Conservation (phyloP, 2,797 vertebrate species). For the Hoplostethus mediterraneus region DNA sequence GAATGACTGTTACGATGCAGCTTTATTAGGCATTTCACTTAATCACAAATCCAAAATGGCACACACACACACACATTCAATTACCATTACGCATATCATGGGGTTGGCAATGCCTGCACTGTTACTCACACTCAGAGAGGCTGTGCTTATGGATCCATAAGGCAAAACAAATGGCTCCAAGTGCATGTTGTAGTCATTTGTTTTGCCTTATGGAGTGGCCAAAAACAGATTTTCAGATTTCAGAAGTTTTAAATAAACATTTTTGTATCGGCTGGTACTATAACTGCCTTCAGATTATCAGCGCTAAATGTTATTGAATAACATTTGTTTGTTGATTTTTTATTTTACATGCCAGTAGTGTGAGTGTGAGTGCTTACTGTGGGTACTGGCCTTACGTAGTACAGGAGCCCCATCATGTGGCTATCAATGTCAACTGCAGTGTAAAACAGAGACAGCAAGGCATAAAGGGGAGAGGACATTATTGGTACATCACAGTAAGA, state of each 20-base stretch:
- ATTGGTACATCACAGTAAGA: background rate
- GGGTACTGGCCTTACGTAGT: background rate
- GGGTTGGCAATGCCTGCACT: background rate
- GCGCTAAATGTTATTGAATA: background rate
- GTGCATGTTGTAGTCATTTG: too few species aligned
- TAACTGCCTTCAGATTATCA: constrained; percentile 1
- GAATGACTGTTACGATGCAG: background rate
- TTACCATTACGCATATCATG: constrained; percentile 1
- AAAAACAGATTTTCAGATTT: too few species aligned
- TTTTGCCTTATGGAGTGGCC: too few species aligned
- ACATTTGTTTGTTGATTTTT: background rate
- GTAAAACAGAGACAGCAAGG: background rate
- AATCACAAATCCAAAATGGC: constrained; percentile 8
- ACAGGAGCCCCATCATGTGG: constrained; percentile 62
- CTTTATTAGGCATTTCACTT: background rate
- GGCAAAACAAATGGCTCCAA: background rate
- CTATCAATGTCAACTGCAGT: constrained; percentile 31
- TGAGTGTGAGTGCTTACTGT: background rate
- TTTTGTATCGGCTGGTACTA: constrained; percentile 4
- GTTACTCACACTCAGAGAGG: background rate
- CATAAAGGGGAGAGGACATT: background rate
- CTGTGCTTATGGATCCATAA: background rate
- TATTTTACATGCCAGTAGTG: background rate
- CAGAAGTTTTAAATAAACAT: background rate
- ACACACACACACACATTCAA: background rate